Conservation (phyloP, 1,140 invertebrate genomes). For the Anadara kagoshimensis region DNA sequence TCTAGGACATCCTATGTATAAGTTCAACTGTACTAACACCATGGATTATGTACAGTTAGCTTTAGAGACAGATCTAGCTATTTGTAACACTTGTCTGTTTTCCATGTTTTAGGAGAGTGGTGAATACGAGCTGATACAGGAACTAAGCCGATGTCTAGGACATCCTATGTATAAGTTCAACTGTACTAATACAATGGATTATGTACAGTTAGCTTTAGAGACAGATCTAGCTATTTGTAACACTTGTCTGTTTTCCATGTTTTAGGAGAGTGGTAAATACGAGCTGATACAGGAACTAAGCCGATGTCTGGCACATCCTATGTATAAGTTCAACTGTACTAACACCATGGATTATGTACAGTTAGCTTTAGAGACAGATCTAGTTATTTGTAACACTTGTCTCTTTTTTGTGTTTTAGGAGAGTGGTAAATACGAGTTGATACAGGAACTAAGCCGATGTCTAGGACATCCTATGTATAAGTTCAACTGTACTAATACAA, state of each 20-base stretch:
- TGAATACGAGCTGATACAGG: constrained; percentile 59
- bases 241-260: background rate
- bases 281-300: constrained; percentile 61
- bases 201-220: too few species aligned
- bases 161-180: constrained; percentile 68
- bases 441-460: constrained; percentile 62
- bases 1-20: too few species aligned
- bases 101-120: constrained; percentile 54
- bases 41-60: too few species aligned
- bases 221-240: too few species aligned
- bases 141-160: constrained; percentile 68
- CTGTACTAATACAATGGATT: constrained; percentile 62
- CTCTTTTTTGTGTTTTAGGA: constrained; percentile 46
- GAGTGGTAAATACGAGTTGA: constrained; percentile 56
- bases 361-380: too few species aligned
- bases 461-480: constrained; percentile 67
- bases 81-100: too few species aligned
- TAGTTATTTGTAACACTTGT: too few species aligned
- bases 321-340: constrained; percentile 70
- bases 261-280: constrained; percentile 64
- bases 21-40: too few species aligned
- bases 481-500: constrained; percentile 66
- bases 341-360: constrained; percentile 54
- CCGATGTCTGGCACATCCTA: constrained; percentile 61
- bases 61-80: too few species aligned